phyloP scores from a whole-genome alignment of 92 coral and sea anemone species.

The Plumapathes pennacea region DNA sequence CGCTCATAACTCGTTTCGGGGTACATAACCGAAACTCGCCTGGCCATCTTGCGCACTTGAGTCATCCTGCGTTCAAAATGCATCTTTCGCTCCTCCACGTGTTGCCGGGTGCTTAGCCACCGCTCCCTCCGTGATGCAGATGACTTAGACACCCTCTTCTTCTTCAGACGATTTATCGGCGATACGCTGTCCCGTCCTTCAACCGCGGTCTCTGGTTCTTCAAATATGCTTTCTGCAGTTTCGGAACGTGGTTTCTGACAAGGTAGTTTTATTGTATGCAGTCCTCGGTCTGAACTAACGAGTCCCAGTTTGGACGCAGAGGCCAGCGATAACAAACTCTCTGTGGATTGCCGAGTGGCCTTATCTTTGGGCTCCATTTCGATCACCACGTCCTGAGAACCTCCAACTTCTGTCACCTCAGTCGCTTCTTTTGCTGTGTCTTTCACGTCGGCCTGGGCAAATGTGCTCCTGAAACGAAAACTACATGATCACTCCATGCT shows the following conservation, averaged over 20 bases:
- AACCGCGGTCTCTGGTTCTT: neutral
- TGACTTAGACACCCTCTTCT: neutral
- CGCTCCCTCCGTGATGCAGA: constrained; percentile 10
- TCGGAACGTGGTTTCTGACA: neutral
- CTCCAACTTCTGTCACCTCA: too few relatives aligned
- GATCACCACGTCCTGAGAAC: too few relatives aligned
- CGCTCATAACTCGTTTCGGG: too few relatives aligned
- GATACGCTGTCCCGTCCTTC: neutral
- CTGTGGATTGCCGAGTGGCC: too few relatives aligned
- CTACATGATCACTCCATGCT: too few relatives aligned
- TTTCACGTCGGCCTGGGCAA: too few relatives aligned
- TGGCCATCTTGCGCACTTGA: constrained; percentile 15
- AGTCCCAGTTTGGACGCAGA: constrained; percentile 27
- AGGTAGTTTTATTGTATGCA: constrained; percentile 34
- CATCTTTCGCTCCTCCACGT: constrained; percentile 8
- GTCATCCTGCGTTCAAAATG: constrained; percentile 11
- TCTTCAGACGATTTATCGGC: neutral
- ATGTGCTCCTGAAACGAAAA: too few relatives aligned
- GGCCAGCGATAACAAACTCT: too few relatives aligned
- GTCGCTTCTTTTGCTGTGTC: too few relatives aligned
- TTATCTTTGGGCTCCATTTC: too few relatives aligned
- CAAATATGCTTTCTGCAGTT: neutral
- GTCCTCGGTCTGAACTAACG: constrained; percentile 18
- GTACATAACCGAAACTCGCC: too few relatives aligned
- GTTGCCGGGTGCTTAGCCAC: constrained; percentile 17